These are phyloP conservation scores for Temnothorax ravouxi DNA, from an alignment of 2,888 invertebrate species.

Conservation along the genomic window DNA sequence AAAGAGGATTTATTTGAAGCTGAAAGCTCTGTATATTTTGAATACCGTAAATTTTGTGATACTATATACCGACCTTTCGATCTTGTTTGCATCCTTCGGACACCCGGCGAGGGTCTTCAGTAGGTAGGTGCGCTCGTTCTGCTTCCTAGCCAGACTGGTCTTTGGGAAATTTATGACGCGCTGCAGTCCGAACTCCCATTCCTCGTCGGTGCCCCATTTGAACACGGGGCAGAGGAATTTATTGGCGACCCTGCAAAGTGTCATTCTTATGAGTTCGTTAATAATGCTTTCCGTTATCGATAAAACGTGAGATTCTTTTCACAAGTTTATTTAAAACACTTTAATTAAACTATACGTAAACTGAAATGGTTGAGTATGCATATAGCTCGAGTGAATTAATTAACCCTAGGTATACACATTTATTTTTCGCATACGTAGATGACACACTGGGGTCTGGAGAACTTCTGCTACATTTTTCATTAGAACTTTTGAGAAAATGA, in stretches of 20 bases:
- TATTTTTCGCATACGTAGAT: too few relatives aligned
- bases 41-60: neutral
- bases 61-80: constrained; percentile 86
- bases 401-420: too few relatives aligned
- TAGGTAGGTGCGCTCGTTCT: constrained; percentile 92
- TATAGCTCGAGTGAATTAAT: too few relatives aligned
- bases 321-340: neutral
- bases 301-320: neutral
- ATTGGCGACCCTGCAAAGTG: constrained; percentile 89
- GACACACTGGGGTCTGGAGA: too few relatives aligned
- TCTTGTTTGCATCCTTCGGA: constrained; percentile 91
- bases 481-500: too few relatives aligned
- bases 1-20: neutral
- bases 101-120: constrained; percentile 93
- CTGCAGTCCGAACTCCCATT: constrained; percentile 94
- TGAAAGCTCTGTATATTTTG: neutral
- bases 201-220: constrained; percentile 92
- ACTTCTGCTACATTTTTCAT: too few relatives aligned
- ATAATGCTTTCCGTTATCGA: neutral
- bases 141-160: constrained; percentile 87
- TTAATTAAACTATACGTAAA: neutral
- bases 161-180: constrained; percentile 92
- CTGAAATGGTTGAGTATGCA: neutral
- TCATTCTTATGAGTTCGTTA: neutral
- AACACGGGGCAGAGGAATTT: constrained; percentile 94